Evolutionary conservation across 2,888 invertebrate species (phyloP).

Genomic region (Steinernema carpocapsae): DNA sequence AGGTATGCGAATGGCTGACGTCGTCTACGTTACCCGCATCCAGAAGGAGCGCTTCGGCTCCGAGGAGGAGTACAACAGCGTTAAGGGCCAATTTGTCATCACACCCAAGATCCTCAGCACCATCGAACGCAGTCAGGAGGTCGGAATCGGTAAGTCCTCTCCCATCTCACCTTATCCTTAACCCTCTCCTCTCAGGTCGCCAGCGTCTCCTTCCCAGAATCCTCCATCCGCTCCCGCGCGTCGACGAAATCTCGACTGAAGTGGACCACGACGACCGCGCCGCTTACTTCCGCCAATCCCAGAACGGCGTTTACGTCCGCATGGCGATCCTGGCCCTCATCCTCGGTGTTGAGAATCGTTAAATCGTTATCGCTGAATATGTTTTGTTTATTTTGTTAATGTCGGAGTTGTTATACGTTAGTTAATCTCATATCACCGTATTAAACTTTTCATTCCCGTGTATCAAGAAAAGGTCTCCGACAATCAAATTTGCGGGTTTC

Average conservation of each 20-base stretch:
- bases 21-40: conserved; percentile 96
- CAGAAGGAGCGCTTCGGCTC: conserved; percentile 88
- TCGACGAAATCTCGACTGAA: conserved; percentile 90
- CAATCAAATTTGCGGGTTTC: neutral
- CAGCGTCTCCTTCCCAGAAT: conserved; percentile 70
- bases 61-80: conserved; percentile 84
- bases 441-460: conserved; percentile 25
- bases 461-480: neutral
- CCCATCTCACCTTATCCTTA: conserved; percentile 15
- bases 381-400: neutral
- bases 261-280: conserved; percentile 95
- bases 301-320: conserved; percentile 95
- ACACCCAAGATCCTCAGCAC: conserved; percentile 91
- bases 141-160: conserved; percentile 18
- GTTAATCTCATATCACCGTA: conserved; percentile 1
- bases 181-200: conserved; percentile 45
- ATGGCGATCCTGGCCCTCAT: conserved; percentile 96
- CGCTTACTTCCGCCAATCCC: conserved; percentile 96
- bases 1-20: conserved; percentile 89
- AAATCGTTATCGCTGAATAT: conserved; percentile 8
- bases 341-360: conserved; percentile 73
- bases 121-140: conserved; percentile 39
- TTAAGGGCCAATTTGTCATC: conserved; percentile 83
- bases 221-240: conserved; percentile 93
- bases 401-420: neutral